Base-by-base conservation (phyloP, 2,888 invertebrate species). In the Amblyjoppa fuscipennis region DNA sequence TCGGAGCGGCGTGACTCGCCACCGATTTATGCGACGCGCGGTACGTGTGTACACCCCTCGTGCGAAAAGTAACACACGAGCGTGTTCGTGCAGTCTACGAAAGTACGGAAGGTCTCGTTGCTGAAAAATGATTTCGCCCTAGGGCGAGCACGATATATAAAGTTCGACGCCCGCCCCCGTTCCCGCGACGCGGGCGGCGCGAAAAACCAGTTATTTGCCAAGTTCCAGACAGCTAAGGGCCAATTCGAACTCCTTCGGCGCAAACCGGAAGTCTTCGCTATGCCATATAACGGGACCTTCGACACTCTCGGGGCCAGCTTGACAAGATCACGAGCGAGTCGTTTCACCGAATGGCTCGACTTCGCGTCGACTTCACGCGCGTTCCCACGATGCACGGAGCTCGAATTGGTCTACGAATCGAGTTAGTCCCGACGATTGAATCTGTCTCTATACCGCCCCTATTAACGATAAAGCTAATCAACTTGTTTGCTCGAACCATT, bases 201-300 rank as follows among this genome's bases (percentile, higher is more conserved):
- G 49, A 56, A 61, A 82, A 74, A 82, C 85, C 85, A 82, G 82
- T 85, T 82, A 85, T 85, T 82, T 79, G 74, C 74, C 53, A 71
- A 75, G 66, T 45, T 13, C n/a, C 31, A 45, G 6, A 56, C 61
- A 64, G 28, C 31, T 56, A 77, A 71, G 45, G 56, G 64, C 45
- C 77, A 78, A 74, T 73, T 79, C 56, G 45, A 41, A 20, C n/a
- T 69, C 16, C 68, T 41, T 68, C 68, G 64, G 31, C 41, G 38
- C 64, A 71, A 71, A 71, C 74, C 70, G 66, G 45, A 56, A 70
- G 68, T 25, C 45, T 13, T 56, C 76, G 16, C 11, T n/a, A 28
- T 34, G 61, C 49, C 1, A 28, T 28, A 11, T 59, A 53, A 69
- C 77, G 41, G 69, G 7, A 1, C 13, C 51, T 16, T 53, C 68